Conservation (phyloP, 2,797 vertebrate species). For the Ispidina lecontei region DNA sequence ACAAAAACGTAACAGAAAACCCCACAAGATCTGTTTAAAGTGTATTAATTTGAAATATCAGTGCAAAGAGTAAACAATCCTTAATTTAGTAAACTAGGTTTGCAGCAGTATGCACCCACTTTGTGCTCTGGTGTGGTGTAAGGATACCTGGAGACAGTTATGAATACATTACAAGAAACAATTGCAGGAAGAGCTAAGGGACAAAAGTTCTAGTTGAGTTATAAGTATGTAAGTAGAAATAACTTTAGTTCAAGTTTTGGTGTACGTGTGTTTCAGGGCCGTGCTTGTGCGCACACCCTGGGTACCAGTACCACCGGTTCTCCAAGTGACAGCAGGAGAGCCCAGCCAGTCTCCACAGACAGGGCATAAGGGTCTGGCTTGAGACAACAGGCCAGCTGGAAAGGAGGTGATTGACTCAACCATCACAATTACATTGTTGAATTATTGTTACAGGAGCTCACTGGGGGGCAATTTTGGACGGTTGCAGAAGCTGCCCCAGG, state of each 20-base stretch:
- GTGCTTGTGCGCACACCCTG: neutral
- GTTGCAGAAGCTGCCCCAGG: neutral
- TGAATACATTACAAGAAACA: neutral
- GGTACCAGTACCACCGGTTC: neutral
- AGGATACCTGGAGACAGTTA: neutral
- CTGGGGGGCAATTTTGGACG: neutral
- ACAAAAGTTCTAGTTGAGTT: neutral
- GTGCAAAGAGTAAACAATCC: neutral
- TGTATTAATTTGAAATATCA: neutral
- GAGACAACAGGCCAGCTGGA: neutral
- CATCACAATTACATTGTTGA: neutral
- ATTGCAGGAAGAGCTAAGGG: neutral
- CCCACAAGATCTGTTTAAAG: neutral
- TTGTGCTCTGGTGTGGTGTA: neutral
- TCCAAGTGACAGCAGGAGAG: neutral
- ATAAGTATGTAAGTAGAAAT: neutral
- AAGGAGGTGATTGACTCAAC: neutral
- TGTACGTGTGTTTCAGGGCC: neutral
- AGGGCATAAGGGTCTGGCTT: neutral
- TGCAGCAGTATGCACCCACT: neutral
- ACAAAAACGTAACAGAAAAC: neutral
- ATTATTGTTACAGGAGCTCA: neutral
- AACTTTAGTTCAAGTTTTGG: neutral
- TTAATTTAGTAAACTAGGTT: neutral
- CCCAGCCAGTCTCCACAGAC: neutral